Evolutionary conservation across 2,113 vertebrate genomes (phyloP).

Genomic region (Picathartes gymnocephalus): DNA sequence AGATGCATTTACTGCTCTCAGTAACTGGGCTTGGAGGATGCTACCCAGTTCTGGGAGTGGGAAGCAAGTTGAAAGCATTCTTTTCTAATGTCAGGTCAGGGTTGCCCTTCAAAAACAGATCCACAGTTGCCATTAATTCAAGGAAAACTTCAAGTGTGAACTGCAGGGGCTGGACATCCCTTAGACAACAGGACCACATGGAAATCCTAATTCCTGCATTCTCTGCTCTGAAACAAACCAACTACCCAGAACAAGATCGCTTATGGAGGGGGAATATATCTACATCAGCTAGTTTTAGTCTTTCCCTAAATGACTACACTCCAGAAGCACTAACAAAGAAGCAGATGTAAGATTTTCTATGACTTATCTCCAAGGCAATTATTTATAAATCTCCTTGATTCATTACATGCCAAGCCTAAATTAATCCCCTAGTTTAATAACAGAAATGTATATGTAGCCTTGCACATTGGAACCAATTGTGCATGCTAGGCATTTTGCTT

Average conservation of each 20-base stretch:
- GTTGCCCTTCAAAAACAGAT: not conserved
- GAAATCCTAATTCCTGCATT: not conserved
- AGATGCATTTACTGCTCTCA: not conserved
- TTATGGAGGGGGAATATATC: not conserved
- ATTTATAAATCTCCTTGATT: constrained; percentile 49
- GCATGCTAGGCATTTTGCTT: constrained; percentile 15
- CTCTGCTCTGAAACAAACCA: not conserved
- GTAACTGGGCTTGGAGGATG: not conserved
- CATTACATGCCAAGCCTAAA: constrained; percentile 24
- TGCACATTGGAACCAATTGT: not conserved
- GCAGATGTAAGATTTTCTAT: constrained; percentile 54
- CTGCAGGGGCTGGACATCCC: rapidly evolving
- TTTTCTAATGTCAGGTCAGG: not conserved
- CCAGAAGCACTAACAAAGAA: constrained; percentile 53
- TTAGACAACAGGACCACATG: not conserved
- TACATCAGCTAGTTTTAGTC: constrained; percentile 10
- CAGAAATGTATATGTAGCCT: not conserved
- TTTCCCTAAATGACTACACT: constrained; percentile 45
- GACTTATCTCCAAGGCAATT: constrained; percentile 37
- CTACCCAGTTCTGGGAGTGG: not conserved
- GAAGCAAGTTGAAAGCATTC: not conserved
- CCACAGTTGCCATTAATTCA: not conserved
- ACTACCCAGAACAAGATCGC: not conserved
- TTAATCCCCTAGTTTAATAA: constrained; percentile 24
- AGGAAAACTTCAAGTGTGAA: not conserved